Conservation (phyloP, 2,888 invertebrate species). For the Nudaria mundana region DNA sequence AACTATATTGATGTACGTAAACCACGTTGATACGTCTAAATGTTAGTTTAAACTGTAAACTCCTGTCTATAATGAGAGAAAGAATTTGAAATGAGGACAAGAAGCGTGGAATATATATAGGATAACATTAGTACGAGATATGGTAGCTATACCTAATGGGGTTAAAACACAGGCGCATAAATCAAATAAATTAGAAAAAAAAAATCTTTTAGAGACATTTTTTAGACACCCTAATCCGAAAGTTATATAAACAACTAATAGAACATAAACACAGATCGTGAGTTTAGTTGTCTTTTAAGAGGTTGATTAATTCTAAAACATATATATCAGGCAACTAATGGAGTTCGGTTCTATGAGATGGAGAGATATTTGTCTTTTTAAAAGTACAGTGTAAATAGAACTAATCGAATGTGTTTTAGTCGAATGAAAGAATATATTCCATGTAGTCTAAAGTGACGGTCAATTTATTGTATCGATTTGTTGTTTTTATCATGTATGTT, state of each 20-base stretch:
- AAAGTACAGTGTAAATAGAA: slow-evolving; percentile 15
- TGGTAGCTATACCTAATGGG: not conserved
- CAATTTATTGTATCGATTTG: not conserved
- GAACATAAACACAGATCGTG: slow-evolving; percentile 28
- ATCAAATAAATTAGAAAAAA: not conserved
- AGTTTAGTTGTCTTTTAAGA: slow-evolving; percentile 34
- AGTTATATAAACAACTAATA: slow-evolving; percentile 29
- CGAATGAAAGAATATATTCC: slow-evolving; percentile 12
- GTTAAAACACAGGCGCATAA: not conserved
- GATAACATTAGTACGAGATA: not conserved
- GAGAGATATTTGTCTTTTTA: slow-evolving; percentile 25
- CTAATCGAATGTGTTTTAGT: slow-evolving; percentile 14
- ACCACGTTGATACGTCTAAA: no score
- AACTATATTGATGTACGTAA: no score
- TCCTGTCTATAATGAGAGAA: not conserved
- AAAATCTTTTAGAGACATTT: not conserved
- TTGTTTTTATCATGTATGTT: no score
- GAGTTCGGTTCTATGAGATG: slow-evolving; percentile 18
- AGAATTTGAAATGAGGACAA: slow-evolving; percentile 4
- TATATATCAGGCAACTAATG: slow-evolving; percentile 34
- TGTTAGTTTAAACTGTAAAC: slow-evolving; percentile 8
- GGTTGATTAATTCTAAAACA: slow-evolving; percentile 37
- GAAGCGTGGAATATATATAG: not conserved
- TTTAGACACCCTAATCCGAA: slow-evolving; percentile 19
- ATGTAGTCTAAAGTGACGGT: not conserved